Evolutionary conservation across 1,140 invertebrate species (phyloP).

Genomic region (Apis laboriosa): DNA sequence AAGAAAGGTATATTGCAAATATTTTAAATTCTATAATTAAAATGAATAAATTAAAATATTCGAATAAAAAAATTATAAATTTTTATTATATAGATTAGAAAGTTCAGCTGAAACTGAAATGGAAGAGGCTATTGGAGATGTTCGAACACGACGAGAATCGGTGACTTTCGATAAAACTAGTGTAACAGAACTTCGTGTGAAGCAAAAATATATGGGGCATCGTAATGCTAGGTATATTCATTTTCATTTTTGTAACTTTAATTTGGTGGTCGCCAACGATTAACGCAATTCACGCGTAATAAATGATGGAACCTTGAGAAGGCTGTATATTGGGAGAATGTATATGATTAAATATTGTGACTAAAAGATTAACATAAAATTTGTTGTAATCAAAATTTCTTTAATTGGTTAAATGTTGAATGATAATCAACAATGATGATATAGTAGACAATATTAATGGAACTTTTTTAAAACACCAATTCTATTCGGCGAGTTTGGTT

Average conservation of each 20-base stretch:
- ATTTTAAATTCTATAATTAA: background rate
- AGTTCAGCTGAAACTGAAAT: slow-evolving; percentile 75
- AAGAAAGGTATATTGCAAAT: slow-evolving; percentile 63
- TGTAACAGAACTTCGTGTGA: slow-evolving; percentile 81
- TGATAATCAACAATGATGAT: slow-evolving; percentile 4
- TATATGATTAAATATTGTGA: slow-evolving; percentile 31
- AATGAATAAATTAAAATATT: background rate
- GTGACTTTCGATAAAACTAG: slow-evolving; percentile 68
- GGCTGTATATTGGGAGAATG: slow-evolving; percentile 6
- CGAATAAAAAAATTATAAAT: background rate
- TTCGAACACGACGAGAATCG: slow-evolving; percentile 58
- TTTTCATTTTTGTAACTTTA: slow-evolving; percentile 8
- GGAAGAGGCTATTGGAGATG: slow-evolving; percentile 73
- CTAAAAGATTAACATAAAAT: slow-evolving; percentile 45
- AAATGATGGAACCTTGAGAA: background rate
- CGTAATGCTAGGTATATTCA: slow-evolving; percentile 87
- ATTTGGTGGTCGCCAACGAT: slow-evolving; percentile 23
- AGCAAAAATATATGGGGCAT: slow-evolving; percentile 89
- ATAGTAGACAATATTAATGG: background rate
- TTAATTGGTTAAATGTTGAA: slow-evolving; percentile 23
- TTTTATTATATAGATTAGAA: slow-evolving; percentile 58
- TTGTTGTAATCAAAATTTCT: background rate
- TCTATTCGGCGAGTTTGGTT: slow-evolving; percentile 47
- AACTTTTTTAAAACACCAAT: slow-evolving; percentile 33
- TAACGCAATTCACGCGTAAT: slow-evolving; percentile 9